Evolutionary conservation across 2,797 vertebrate genomes (phyloP), one percentile per base, ranked within the genome.

Genomic region (Sciurus vulgaris): DNA sequence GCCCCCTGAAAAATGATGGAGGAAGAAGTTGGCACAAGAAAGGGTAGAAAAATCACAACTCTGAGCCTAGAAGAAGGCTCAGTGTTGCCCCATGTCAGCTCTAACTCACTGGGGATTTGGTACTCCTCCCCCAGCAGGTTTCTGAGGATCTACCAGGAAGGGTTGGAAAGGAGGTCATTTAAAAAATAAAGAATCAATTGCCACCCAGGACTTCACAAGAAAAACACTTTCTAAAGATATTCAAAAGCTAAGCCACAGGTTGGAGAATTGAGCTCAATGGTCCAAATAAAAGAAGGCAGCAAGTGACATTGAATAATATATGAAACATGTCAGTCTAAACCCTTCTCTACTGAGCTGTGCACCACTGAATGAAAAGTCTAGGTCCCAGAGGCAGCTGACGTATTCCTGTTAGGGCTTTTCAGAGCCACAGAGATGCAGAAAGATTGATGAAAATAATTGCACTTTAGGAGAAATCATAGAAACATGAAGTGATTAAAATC

Each of bases 271-370:
- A 86, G n/a, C 59, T 65, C 47, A 83, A 30, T 56, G 54, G 77
- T 72, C 51, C 41, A 49, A 69, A n/a, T 63, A 92, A 86, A 91
- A 86, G n/a, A 54, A 93, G 96, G 89, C 13, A 86, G 44, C 63
- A 94, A 86, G 54, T 24, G 61, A 61, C 38, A 65, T 30, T 26
- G 33, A 86, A 76, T 41, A 93, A 67, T 44, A 93, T 44, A 33
- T 88, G 49, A 56, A 89, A 78, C 86, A 74, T 59, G 44, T n/a
- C 26, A 18, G 28, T 20, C 14, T 93, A 78, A 77, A 54, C 28
- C 56, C 11, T 79, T 9, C 54, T 84, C 4, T 88, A 35, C 26
- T 47, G 24, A 88, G 9, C 51, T 59, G 11, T 47, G n/a, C 41
- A 70, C 54, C 5, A 30, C 38, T 79, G n/a, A 89, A 24, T 1